Evolutionary conservation across 2,888 invertebrate genomes (phyloP).

Genomic region (Seira musarum): DNA sequence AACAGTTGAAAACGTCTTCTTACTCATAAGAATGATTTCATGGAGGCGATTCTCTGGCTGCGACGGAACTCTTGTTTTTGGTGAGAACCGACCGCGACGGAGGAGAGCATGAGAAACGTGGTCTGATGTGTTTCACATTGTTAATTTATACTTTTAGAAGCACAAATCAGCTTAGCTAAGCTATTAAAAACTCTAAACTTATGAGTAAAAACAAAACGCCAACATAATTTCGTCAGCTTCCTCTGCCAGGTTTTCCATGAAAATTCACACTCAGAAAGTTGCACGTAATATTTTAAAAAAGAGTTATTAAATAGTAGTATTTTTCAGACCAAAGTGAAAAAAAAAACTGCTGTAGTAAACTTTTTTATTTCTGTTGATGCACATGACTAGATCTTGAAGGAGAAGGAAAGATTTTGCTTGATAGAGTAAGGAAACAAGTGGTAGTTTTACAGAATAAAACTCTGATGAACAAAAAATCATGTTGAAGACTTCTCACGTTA

Average conservation of each 20-base stretch:
- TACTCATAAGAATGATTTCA: not conserved
- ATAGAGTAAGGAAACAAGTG: not conserved
- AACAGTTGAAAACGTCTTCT: not conserved
- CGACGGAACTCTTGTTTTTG: constrained; percentile 15
- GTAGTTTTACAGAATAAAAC: not conserved
- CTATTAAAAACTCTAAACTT: not conserved
- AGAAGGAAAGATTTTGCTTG: not conserved
- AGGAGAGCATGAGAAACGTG: constrained; percentile 47
- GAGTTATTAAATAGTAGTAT: not conserved
- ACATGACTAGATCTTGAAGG: not conserved
- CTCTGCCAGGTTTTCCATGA: constrained; percentile 12
- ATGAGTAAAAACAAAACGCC: not conserved
- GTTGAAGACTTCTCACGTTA: not conserved
- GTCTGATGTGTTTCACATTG: constrained; percentile 45
- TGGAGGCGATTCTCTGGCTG: not conserved
- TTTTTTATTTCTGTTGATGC: not conserved
- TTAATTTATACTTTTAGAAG: constrained; percentile 32
- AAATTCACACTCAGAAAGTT: not conserved
- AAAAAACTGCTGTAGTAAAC: not conserved
- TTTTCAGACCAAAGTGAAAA: too few relatives aligned
- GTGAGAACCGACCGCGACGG: constrained; percentile 27
- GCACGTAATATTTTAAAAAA: not conserved
- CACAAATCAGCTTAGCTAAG: constrained; percentile 7
- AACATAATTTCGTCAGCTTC: constrained; percentile 25
- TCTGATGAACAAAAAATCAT: not conserved